Evolutionary conservation across 1,140 invertebrate genomes (phyloP).

Genomic region (Scylla paramamosain): DNA sequence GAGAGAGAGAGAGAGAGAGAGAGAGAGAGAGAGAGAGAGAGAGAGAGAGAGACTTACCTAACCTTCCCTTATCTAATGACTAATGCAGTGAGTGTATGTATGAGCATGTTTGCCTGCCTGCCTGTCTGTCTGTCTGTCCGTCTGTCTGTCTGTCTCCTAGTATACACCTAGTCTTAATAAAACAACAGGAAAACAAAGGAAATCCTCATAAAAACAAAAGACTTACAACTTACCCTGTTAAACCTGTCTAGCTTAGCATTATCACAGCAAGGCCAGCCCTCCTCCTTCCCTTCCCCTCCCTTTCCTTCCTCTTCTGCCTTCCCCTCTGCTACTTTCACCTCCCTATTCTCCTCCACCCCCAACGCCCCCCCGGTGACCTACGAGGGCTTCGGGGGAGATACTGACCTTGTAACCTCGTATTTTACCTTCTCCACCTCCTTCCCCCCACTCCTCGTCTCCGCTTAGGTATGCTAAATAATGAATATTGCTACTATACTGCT

Average conservation of each 20-base stretch:
- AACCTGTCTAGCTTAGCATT: no score
- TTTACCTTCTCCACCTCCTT: neutral
- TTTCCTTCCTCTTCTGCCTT: neutral
- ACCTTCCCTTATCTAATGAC: neutral
- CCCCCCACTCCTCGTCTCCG: neutral
- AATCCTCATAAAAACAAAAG: no score
- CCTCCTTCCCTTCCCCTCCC: neutral
- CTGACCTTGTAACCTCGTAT: neutral
- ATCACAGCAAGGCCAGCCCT: neutral
- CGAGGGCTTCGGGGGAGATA: no score
- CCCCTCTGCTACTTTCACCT: neutral
- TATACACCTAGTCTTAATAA: neutral
- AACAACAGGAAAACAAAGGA: no score
- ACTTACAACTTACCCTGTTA: no score
- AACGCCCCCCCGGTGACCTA: neutral
- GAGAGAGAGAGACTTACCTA: neutral
- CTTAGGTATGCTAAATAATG: no score
- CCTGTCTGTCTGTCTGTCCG: neutral
- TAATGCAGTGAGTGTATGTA: neutral
- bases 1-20: slow-evolving; percentile 5
- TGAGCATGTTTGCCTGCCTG: neutral
- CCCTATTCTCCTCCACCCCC: neutral
- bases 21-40: slow-evolving; percentile 29
- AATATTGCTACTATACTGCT: neutral
- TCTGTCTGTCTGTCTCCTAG: neutral